These are phyloP conservation scores for Drosophila leontia DNA, from an alignment of 1,140 invertebrate species.

Conservation along the genomic window DNA sequence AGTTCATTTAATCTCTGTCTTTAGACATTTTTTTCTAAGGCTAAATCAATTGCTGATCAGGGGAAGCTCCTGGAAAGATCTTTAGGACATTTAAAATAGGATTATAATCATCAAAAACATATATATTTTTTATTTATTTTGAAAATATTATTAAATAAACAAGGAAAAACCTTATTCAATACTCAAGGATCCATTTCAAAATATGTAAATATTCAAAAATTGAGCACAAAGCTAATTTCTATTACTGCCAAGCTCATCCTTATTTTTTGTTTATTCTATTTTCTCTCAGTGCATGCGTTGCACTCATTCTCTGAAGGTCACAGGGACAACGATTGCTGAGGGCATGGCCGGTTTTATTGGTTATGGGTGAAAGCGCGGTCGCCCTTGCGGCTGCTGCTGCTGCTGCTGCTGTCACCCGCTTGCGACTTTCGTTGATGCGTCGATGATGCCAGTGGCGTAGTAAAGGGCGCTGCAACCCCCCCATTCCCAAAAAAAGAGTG, in stretches of 20 bases:
- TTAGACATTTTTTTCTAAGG: background rate
- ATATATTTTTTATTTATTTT: too few relatives aligned
- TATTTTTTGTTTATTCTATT: background rate
- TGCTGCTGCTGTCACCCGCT: slow-evolving; percentile 39
- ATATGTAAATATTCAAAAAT: too few relatives aligned
- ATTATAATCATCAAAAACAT: background rate
- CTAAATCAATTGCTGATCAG: background rate
- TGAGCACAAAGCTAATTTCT: background rate
- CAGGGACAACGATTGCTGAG: slow-evolving; percentile 5
- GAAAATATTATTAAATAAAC: too few relatives aligned
- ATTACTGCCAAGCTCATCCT: background rate
- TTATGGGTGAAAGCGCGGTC: slow-evolving; percentile 43
- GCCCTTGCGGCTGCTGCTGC: slow-evolving; percentile 16
- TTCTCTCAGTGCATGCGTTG: slow-evolving; percentile 14
- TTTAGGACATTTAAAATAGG: background rate
- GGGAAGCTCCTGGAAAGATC: background rate
- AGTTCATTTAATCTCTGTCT: background rate
- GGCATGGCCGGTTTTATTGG: background rate
- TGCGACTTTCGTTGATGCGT: slow-evolving; percentile 48
- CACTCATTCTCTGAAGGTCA: slow-evolving; percentile 52
- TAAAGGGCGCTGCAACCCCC: background rate
- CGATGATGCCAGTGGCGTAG: slow-evolving; percentile 30
- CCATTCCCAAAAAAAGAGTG: background rate
- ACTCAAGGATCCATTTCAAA: background rate
- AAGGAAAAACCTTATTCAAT: background rate